These are phyloP conservation scores for Rhizoglyphus robini DNA, from an alignment of 1,140 invertebrate genomes.

Conservation along the genomic window DNA sequence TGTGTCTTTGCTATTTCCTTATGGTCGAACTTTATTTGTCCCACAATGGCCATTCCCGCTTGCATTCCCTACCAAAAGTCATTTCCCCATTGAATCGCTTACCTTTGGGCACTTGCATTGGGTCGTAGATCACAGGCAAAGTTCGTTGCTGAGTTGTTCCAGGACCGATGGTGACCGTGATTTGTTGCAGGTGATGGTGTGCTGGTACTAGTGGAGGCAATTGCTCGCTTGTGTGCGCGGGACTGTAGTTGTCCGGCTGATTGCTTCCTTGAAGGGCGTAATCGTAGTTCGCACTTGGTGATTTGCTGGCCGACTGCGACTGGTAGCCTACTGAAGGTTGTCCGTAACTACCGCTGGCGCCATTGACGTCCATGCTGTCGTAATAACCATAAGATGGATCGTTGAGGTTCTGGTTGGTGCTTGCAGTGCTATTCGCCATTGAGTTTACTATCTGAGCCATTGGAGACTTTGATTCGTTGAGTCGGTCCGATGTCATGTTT, in stretches of 20 bases:
- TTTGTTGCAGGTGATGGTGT: neutral
- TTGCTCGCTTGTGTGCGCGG: neutral
- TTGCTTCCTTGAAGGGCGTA: neutral
- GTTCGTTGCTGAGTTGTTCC: conserved; percentile 1
- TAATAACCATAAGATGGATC: neutral
- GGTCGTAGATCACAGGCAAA: conserved; percentile 1
- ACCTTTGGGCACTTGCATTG: neutral
- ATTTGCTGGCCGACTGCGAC: neutral
- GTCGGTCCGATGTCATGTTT: neutral
- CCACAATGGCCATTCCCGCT: no score
- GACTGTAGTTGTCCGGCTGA: neutral
- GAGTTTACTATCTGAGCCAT: neutral
- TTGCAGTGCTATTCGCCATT: no score
- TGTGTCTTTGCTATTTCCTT: no score
- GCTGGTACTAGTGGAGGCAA: neutral
- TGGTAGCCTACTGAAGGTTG: neutral
- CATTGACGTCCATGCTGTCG: neutral
- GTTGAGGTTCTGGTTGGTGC: neutral
- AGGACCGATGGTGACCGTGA: neutral
- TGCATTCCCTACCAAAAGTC: no score
- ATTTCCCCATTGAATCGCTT: no score
- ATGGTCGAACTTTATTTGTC: no score
- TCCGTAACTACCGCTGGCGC: neutral
- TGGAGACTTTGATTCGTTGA: neutral
- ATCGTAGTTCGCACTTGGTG: neutral